Evolutionary conservation across 2,113 vertebrate genomes (phyloP).

Genomic region (Lasiurus borealis): DNA sequence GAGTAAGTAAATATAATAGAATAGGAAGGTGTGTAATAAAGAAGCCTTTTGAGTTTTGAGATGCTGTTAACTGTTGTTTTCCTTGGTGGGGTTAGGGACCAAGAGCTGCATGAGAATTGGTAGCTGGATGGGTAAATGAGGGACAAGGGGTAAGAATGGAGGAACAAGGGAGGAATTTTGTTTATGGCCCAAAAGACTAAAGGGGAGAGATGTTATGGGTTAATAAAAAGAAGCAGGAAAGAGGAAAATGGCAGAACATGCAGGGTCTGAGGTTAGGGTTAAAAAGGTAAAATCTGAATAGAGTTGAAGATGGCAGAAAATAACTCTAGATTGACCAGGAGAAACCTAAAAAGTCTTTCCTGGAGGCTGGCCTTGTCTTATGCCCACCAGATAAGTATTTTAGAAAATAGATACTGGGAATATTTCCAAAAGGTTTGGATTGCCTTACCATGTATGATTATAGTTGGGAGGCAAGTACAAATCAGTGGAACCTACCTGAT

Average conservation of each 20-base stretch:
- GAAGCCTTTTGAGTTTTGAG: neutral
- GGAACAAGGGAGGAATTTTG: neutral
- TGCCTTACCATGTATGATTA: neutral
- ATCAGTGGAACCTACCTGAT: neutral
- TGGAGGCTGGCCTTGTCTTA: neutral
- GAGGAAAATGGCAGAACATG: neutral
- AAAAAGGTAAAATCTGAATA: neutral
- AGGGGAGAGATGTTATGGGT: neutral
- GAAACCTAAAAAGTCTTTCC: neutral
- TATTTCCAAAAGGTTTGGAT: neutral
- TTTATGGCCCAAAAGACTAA: neutral
- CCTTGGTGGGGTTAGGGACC: neutral
- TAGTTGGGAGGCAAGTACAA: neutral
- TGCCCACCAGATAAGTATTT: neutral
- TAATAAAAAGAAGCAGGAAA: neutral
- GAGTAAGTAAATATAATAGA: neutral
- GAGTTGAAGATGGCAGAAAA: neutral
- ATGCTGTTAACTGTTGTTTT: neutral
- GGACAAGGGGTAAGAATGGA: neutral
- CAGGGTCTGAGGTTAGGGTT: neutral
- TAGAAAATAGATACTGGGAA: neutral
- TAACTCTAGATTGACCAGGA: neutral
- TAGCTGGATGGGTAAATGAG: neutral
- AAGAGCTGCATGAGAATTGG: neutral
- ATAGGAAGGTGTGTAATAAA: constrained; percentile 30